Conservation (phyloP, 2,888 invertebrate genomes). For the Aphodius granarius region DNA sequence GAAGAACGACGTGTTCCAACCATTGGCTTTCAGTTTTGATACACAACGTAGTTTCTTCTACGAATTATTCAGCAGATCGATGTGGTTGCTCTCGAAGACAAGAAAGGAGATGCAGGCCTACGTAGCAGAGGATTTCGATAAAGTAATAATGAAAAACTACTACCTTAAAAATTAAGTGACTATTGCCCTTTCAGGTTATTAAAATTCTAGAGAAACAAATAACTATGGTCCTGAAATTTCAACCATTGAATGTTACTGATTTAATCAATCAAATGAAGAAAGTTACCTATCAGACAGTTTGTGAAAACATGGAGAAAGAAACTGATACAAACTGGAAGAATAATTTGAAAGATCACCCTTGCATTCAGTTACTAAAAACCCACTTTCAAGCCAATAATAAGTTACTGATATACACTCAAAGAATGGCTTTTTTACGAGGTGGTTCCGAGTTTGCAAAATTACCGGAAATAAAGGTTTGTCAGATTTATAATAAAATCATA, state of each 20-base stretch:
- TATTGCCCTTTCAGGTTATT: slow-evolving; percentile 41
- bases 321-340: slow-evolving; percentile 42
- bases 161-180: neutral
- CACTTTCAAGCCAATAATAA: slow-evolving; percentile 39
- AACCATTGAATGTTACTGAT: slow-evolving; percentile 44
- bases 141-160: slow-evolving; percentile 36
- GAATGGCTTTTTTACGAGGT: slow-evolving; percentile 41
- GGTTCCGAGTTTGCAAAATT: slow-evolving; percentile 47
- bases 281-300: slow-evolving; percentile 43
- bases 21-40: slow-evolving; percentile 45
- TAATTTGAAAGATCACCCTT: slow-evolving; percentile 37
- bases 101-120: slow-evolving; percentile 51
- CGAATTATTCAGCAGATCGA: slow-evolving; percentile 49
- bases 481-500: slow-evolving; percentile 21
- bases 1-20: slow-evolving; percentile 44
- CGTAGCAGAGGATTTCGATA: slow-evolving; percentile 47
- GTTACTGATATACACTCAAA: slow-evolving; percentile 40
- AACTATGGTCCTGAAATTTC: slow-evolving; percentile 43
- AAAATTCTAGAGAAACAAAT: slow-evolving; percentile 47
- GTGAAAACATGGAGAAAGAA: slow-evolving; percentile 46
- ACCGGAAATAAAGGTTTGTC: slow-evolving; percentile 42
- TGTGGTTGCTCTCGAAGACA: slow-evolving; percentile 50
- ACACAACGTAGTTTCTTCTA: slow-evolving; percentile 45
- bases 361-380: slow-evolving; percentile 43
- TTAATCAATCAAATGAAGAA: slow-evolving; percentile 44